Conservation (phyloP, 2,888 invertebrate species). For the Dichetophora obliterata region DNA sequence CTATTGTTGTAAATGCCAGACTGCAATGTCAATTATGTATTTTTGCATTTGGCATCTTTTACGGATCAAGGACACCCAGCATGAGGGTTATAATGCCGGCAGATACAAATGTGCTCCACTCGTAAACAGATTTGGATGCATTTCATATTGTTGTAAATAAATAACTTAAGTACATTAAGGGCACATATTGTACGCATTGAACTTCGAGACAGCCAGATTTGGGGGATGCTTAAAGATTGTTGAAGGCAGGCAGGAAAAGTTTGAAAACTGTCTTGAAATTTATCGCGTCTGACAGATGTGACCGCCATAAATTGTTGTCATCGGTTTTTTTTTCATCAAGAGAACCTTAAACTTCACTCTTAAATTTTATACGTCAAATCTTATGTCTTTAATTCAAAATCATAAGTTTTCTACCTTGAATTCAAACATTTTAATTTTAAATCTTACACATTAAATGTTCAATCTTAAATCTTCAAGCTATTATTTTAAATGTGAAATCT, state of each 20-base stretch:
- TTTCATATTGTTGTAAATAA: background rate
- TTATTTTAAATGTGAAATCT: too few relatives aligned
- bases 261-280: background rate
- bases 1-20: slow-evolving; percentile 13
- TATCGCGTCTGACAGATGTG: background rate
- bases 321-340: background rate
- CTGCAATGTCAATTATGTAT: slow-evolving; percentile 25
- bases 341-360: too few relatives aligned
- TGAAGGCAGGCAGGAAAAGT: background rate
- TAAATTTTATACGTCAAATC: too few relatives aligned
- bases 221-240: background rate
- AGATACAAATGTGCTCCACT: background rate
- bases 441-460: too few relatives aligned
- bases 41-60: background rate
- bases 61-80: slow-evolving; percentile 21
- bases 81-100: slow-evolving; percentile 16
- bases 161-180: background rate
- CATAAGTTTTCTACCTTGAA: too few relatives aligned
- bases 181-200: background rate
- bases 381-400: too few relatives aligned
- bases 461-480: too few relatives aligned
- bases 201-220: background rate
- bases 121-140: background rate
- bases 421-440: too few relatives aligned
- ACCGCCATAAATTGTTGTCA: background rate